These are phyloP conservation scores for Hymenopus coronatus DNA, from an alignment of 2,888 invertebrate species.

Conservation along the genomic window DNA sequence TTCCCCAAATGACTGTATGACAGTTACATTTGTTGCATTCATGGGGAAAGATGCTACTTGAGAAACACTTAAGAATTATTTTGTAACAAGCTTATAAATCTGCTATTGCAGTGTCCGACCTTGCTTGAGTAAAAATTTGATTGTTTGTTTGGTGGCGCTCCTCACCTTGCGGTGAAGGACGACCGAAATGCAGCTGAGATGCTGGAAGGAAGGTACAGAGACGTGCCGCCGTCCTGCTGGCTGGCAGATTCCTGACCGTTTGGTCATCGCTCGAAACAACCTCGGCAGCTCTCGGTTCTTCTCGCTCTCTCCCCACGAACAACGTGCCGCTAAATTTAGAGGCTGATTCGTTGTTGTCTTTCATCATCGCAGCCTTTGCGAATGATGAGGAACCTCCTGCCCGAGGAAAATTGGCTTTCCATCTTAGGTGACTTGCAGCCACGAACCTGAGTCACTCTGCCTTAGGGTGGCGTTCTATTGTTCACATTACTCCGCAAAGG, in stretches of 20 bases:
- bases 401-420: not conserved
- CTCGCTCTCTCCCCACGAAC: not conserved
- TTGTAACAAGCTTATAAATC: no score
- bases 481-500: not conserved
- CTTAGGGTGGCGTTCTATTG: not conserved
- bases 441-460: not conserved
- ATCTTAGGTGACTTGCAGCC: not conserved
- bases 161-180: not conserved
- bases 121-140: not conserved
- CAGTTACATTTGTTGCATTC: no score
- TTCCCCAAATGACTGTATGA: no score
- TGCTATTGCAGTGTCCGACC: not conserved
- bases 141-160: not conserved
- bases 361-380: not conserved
- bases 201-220: not conserved
- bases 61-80: no score
- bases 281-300: constrained; percentile 16
- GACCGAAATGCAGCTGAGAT: not conserved
- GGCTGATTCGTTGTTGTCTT: constrained; percentile 22
- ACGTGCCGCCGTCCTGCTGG: not conserved
- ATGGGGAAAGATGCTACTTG: no score
- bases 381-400: not conserved
- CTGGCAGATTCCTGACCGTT: constrained; percentile 22
- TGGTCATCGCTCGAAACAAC: constrained; percentile 27
- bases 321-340: constrained; percentile 28